A percentile compares a stretch with the other conserved stretches of the same genome.
Conservation (phyloP, 2,888 invertebrate species). For the Acleris emargana region DNA sequence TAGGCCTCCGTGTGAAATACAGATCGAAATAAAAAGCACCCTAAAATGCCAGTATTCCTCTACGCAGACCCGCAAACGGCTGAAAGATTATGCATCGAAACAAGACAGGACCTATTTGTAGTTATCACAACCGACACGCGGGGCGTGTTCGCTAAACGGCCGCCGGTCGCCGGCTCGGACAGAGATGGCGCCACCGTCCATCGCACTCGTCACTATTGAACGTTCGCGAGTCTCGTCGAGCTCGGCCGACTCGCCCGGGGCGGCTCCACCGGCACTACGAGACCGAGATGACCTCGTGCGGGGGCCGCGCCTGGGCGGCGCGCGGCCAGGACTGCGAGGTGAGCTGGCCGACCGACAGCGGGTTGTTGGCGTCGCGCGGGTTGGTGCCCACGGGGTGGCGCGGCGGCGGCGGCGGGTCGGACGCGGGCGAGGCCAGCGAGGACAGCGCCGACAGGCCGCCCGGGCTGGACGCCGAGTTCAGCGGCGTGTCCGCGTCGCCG, state of each 20-base stretch:
- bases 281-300: slow-evolving; percentile 78
- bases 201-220: slow-evolving; percentile 42
- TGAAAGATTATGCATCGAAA: slow-evolving; percentile 11
- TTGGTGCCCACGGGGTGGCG: slow-evolving; percentile 95
- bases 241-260: slow-evolving; percentile 26
- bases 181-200: slow-evolving; percentile 51
- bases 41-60: slow-evolving; percentile 64
- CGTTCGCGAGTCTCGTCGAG: slow-evolving; percentile 50
- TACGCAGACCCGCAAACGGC: slow-evolving; percentile 35
- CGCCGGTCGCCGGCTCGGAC: slow-evolving; percentile 40
- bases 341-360: slow-evolving; percentile 94
- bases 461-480: slow-evolving; percentile 77
- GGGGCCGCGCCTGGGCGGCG: slow-evolving; percentile 64
- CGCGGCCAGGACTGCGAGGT: slow-evolving; percentile 87
- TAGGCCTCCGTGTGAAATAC: slow-evolving; percentile 43
- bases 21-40: slow-evolving; percentile 42
- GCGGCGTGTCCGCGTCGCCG: slow-evolving; percentile 77
- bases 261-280: slow-evolving; percentile 67
- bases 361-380: slow-evolving; percentile 96
- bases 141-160: slow-evolving; percentile 59
- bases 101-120: slow-evolving; percentile 30
- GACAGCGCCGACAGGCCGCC: slow-evolving; percentile 78
- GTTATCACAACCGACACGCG: slow-evolving; percentile 70
- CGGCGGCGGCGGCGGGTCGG: slow-evolving; percentile 84
- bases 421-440: slow-evolving; percentile 90